phyloP scores from a whole-genome alignment of 2,113 vertebrate genomes.

The Gymnarchus niloticus region DNA sequence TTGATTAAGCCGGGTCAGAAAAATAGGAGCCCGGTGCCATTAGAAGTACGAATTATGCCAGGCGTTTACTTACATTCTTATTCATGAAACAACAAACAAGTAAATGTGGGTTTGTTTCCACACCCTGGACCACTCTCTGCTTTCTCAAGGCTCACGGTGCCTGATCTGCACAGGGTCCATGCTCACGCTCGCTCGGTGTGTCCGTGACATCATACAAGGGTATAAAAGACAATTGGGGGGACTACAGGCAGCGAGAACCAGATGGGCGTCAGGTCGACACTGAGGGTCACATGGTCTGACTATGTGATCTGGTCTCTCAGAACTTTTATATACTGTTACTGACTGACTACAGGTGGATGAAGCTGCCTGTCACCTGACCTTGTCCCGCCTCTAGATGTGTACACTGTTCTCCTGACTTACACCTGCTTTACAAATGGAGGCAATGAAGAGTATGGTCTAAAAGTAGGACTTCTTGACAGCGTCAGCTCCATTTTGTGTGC shows the following conservation, averaged over 20 bases:
- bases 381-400: background rate
- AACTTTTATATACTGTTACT: background rate
- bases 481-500: no score
- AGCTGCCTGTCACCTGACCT: no score
- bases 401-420: background rate
- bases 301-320: no score
- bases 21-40: conserved; percentile 55
- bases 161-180: no score
- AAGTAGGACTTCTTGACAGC: background rate
- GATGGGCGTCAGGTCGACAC: background rate
- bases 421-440: background rate
- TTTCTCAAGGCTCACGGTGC: background rate
- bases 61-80: conserved; percentile 56
- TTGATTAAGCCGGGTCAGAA: conserved; percentile 72
- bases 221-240: no score
- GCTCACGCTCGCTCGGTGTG: background rate
- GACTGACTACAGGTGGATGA: background rate
- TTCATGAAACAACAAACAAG: conserved; percentile 57
- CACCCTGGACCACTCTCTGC: conserved; percentile 28
- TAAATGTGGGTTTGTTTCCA: conserved; percentile 47
- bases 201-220: no score
- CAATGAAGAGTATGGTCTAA: background rate
- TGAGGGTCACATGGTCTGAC: background rate
- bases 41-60: conserved; percentile 62
- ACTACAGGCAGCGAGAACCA: background rate